These are phyloP conservation scores for Steatornis caripensis DNA, from an alignment of 2,113 vertebrate genomes.

Conservation along the genomic window DNA sequence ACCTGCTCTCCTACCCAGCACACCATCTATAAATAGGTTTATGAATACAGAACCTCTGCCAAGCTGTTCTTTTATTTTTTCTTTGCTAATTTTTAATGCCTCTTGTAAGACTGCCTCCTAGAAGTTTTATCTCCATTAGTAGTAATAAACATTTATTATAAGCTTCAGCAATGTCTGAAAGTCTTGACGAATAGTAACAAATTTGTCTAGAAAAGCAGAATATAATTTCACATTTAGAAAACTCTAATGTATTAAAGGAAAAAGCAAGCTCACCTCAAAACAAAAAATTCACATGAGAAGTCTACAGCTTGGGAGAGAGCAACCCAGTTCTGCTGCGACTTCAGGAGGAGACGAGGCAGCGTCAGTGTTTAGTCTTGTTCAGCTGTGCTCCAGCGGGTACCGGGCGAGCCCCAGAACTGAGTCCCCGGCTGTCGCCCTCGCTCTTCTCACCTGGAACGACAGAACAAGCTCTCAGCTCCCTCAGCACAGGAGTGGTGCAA, in stretches of 20 bases:
- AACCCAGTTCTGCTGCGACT: neutral
- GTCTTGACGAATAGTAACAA: conserved; percentile 1
- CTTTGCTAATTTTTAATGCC: conserved; percentile 24
- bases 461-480: neutral
- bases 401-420: neutral
- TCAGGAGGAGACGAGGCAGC: rapidly evolving
- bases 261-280: conserved; percentile 20
- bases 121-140: conserved; percentile 48
- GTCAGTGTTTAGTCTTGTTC: neutral
- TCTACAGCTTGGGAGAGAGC: neutral
- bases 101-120: conserved; percentile 12
- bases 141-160: conserved; percentile 31
- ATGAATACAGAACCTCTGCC: conserved; percentile 42
- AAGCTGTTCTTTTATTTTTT: neutral
- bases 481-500: rapidly evolving
- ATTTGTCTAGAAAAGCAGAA: neutral
- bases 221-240: neutral
- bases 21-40: conserved; percentile 47
- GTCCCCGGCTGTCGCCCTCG: neutral
- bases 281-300: conserved; percentile 4
- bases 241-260: neutral
- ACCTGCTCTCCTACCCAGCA: neutral
- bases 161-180: neutral
- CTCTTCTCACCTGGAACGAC: conserved; percentile 24
- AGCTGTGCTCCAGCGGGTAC: neutral